A percentile compares a stretch with the other conserved stretches of the same genome.
These are phyloP conservation scores for Mustelus asterias DNA, from an alignment of 2,113 vertebrate genomes.

Conservation along the genomic window DNA sequence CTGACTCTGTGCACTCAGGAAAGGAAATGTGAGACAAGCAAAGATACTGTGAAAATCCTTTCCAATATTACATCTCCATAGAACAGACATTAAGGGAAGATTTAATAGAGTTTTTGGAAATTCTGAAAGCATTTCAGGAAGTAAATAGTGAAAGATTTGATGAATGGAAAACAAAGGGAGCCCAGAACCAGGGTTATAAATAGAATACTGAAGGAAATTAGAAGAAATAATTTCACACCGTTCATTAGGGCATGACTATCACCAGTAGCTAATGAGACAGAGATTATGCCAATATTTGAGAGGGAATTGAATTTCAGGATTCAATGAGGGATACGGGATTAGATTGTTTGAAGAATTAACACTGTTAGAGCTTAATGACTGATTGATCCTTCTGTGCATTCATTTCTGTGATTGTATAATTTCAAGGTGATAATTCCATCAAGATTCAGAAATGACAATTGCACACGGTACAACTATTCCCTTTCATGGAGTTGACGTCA, in stretches of 20 bases:
- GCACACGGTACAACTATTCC: neutral
- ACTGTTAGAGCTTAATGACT: neutral
- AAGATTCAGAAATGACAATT: neutral
- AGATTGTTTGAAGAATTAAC: neutral
- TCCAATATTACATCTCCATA: neutral
- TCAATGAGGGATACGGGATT: neutral
- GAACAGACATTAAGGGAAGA: neutral
- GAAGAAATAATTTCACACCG: neutral
- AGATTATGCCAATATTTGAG: neutral
- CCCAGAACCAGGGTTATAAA: neutral
- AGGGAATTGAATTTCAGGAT: neutral
- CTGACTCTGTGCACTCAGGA: neutral
- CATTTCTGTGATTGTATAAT: neutral
- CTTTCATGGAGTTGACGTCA: neutral
- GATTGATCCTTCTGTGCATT: neutral
- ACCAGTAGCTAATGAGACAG: neutral
- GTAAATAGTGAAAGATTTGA: neutral
- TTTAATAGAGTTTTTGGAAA: neutral
- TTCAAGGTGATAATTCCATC: neutral
- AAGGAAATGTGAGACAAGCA: neutral
- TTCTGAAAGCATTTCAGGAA: neutral
- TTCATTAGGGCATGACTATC: neutral
- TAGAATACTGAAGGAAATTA: neutral
- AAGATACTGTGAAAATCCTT: neutral
- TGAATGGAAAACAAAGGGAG: neutral